These are phyloP conservation scores for Brotula barbata DNA, from an alignment of 2,797 vertebrate species.

Conservation along the genomic window DNA sequence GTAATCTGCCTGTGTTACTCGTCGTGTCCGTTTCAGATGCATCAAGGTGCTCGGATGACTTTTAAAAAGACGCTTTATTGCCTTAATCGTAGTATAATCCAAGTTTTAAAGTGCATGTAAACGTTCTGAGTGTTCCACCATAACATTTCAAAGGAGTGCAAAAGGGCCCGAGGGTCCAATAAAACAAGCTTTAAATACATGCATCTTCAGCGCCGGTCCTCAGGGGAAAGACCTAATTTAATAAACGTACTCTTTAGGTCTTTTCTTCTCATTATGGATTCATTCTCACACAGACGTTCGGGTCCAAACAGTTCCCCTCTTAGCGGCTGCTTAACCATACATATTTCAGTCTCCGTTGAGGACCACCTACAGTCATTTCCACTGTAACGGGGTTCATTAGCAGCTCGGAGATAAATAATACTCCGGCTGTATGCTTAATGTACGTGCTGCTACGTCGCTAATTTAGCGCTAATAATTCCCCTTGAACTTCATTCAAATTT, in stretches of 20 bases:
- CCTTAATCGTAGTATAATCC: too few species aligned
- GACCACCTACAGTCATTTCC: conserved; percentile 79
- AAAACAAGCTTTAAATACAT: conserved; percentile 77
- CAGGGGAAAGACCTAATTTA: conserved; percentile 82
- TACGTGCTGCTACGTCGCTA: conserved; percentile 78
- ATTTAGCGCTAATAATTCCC: conserved; percentile 83
- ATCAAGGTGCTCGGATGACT: too few species aligned
- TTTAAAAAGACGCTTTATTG: too few species aligned
- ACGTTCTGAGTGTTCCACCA: conserved; percentile 78
- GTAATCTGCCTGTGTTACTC: too few species aligned
- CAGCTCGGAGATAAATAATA: conserved; percentile 74
- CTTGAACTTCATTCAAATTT: conserved; percentile 79
- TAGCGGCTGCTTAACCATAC: conserved; percentile 78
- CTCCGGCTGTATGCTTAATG: conserved; percentile 72
- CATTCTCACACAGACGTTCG: conserved; percentile 65
- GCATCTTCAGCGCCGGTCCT: conserved; percentile 70
- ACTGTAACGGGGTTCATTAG: conserved; percentile 78
- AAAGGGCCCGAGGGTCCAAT: conserved; percentile 76
- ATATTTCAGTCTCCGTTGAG: conserved; percentile 75
- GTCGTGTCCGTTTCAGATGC: too few species aligned
- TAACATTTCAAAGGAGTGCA: conserved; percentile 77
- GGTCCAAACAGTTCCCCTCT: conserved; percentile 79
- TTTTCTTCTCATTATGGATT: conserved; percentile 80
- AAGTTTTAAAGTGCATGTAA: too few species aligned
- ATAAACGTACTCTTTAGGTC: conserved; percentile 84